A percentile compares a stretch with the other conserved stretches of the same genome.
phyloP scores from a whole-genome alignment of 1,140 invertebrate species.

The Thaumetopoea pityocampa region DNA sequence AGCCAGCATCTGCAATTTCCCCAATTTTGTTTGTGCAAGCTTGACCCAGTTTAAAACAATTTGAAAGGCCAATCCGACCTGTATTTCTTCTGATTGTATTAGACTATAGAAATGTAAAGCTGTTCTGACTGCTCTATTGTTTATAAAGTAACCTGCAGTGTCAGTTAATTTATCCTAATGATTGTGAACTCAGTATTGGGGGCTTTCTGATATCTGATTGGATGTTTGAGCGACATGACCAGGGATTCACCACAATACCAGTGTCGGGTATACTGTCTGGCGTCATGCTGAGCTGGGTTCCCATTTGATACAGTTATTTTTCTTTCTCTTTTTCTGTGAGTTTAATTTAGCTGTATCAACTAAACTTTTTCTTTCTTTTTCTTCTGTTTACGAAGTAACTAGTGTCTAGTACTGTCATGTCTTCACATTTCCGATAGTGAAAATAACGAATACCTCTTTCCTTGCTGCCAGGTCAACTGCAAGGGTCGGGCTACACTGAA shows the following conservation, averaged over 20 bases:
- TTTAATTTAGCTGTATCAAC: no score
- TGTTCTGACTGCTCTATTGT: slow-evolving; percentile 30
- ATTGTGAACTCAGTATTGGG: slow-evolving; percentile 4
- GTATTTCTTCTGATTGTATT: slow-evolving; percentile 58
- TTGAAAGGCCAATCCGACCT: slow-evolving; percentile 58
- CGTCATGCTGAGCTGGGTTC: no score
- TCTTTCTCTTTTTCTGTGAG: no score
- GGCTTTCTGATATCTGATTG: not conserved
- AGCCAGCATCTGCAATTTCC: slow-evolving; percentile 39
- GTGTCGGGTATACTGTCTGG: no score
- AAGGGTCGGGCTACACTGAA: slow-evolving; percentile 59
- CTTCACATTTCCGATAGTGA: no score
- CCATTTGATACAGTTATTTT: no score
- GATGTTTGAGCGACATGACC: slow-evolving; percentile 6
- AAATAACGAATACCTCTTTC: no score
- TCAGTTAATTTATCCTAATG: slow-evolving; percentile 17
- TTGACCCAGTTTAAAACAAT: slow-evolving; percentile 57
- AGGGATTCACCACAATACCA: no score
- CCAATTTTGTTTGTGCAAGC: slow-evolving; percentile 49
- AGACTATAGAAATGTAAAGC: slow-evolving; percentile 45
- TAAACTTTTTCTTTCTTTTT: no score
- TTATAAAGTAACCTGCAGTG: slow-evolving; percentile 15
- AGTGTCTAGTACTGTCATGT: no score
- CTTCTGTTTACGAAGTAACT: no score
- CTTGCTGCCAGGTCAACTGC: slow-evolving; percentile 53